Base-by-base conservation (phyloP, 2,113 vertebrate species). In the Myrmecobius fasciatus region DNA sequence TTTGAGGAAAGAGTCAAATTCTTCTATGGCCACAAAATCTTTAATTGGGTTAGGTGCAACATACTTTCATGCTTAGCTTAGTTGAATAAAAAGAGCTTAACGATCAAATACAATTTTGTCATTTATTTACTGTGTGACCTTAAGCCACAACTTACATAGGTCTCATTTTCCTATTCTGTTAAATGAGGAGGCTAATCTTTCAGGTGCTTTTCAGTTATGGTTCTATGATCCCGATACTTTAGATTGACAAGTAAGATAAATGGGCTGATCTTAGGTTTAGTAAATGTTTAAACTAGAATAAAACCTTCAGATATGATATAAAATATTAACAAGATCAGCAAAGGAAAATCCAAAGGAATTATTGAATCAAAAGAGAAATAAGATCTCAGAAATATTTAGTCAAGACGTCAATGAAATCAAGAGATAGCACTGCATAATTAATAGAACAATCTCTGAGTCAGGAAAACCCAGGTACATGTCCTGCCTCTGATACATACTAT, bases 321-420 rank as follows among this genome's bases (percentile, higher is more conserved):
- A 94, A 43, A 25, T 94, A 95, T 53, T 94, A 91, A 97, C 91
- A 91, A 0, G 67, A 89, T 91, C 7, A 92, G 60, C 94, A 92
- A 92, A 24, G 89, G 89, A 96, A 54, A 91, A 56, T 89, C 51
- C 28, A 52, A 92, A 95, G 89, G 46, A 93, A 96, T 48, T 8
- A 92, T 3, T 14, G 36, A 24, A 53, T 96, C 36, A 94, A 91
- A 95, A 31, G 11, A 67, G 91, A 94, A 67, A 48, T 28, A 91
- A 92, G n/a, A 49, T 89, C 51, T 96, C 46, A 93, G 52, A 95
- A 96, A 94, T 91, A 95, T 89, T 96, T 95, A 91, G 95, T 95
- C 36, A 90, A 90, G 89, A 95, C 43, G 47, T 0, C 88, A 92
- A 95, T 52, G 92, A 91, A 52, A 95, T 94, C 88, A 83, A 0